A percentile compares a stretch with the other conserved stretches of the same genome.
phyloP scores from a whole-genome alignment of 2,888 invertebrate genomes.

The Heliconius sara region DNA sequence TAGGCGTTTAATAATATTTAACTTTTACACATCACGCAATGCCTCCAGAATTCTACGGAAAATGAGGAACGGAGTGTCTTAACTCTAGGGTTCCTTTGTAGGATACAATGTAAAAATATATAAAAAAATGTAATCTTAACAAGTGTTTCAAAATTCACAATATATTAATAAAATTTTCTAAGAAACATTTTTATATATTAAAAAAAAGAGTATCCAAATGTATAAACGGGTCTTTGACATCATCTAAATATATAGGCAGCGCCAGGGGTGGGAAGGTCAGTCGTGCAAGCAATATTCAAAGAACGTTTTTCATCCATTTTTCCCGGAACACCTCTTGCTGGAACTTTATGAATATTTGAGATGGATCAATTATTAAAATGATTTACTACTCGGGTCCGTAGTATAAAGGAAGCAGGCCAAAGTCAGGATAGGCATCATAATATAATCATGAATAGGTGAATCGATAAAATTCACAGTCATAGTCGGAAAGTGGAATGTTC shows the following conservation, averaged over 20 bases:
- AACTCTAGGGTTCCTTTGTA: too few species aligned
- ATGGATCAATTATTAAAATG: slow-evolving; percentile 83
- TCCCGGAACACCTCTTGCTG: slow-evolving; percentile 69
- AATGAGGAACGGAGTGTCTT: too few species aligned
- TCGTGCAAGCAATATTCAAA: slow-evolving; percentile 64
- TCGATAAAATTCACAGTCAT: neutral
- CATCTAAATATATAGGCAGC: slow-evolving; percentile 7
- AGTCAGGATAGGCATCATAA: neutral
- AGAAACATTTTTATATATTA: neutral
- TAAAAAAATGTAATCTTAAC: neutral
- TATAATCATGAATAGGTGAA: neutral
- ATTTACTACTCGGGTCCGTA: slow-evolving; percentile 59
- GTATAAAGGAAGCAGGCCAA: slow-evolving; percentile 58
- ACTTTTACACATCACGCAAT: too few species aligned
- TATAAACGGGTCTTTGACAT: slow-evolving; percentile 10
- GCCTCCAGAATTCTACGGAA: too few species aligned
- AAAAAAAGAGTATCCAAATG: slow-evolving; percentile 1
- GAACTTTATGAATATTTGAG: slow-evolving; percentile 81
- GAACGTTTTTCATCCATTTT: slow-evolving; percentile 78
- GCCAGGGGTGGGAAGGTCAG: slow-evolving; percentile 54
- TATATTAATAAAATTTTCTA: neutral
- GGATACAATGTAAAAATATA: too few species aligned
- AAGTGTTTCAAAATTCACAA: neutral
- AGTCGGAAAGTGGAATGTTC: neutral
- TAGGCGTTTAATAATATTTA: neutral